phyloP scores from a whole-genome alignment of 1,140 invertebrate genomes.

The Mizuhopecten yessoensis region DNA sequence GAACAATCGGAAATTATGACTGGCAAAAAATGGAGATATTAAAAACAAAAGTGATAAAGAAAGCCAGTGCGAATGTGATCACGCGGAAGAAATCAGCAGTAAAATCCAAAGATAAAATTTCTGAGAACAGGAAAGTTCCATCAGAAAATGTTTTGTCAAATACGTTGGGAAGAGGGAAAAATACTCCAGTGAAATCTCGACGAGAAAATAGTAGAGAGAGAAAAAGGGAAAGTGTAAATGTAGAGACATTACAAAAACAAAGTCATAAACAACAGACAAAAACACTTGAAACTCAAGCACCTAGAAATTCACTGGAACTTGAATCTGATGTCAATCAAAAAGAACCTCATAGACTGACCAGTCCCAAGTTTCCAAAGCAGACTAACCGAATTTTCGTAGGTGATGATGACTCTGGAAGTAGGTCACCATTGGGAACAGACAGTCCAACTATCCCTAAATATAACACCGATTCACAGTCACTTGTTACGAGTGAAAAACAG shows the following conservation, averaged over 20 bases:
- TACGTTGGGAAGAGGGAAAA: conserved; percentile 5
- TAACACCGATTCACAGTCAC: conserved; percentile 6
- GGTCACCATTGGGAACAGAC: background rate
- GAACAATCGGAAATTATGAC: conserved; percentile 42
- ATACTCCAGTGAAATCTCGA: background rate
- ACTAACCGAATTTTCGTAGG: conserved; percentile 42
- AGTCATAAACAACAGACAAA: background rate
- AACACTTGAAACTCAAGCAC: background rate
- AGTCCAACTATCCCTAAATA: background rate
- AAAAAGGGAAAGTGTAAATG: conserved; percentile 41
- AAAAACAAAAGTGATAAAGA: conserved; percentile 75
- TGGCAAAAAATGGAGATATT: conserved; percentile 54
- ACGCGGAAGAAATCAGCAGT: conserved; percentile 50
- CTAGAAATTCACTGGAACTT: background rate
- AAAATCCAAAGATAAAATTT: conserved; percentile 13
- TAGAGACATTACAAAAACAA: conserved; percentile 3
- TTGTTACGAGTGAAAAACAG: conserved; percentile 42
- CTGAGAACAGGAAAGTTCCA: background rate
- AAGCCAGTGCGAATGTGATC: conserved; percentile 70
- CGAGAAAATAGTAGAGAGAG: conserved; percentile 43
- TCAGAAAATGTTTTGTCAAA: background rate
- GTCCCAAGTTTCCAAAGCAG: conserved; percentile 37
- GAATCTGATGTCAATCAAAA: background rate
- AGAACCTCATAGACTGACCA: background rate
- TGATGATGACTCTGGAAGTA: conserved; percentile 10